Base-by-base conservation (phyloP, 2,888 invertebrate genomes). In the Heliconius ethilla region DNA sequence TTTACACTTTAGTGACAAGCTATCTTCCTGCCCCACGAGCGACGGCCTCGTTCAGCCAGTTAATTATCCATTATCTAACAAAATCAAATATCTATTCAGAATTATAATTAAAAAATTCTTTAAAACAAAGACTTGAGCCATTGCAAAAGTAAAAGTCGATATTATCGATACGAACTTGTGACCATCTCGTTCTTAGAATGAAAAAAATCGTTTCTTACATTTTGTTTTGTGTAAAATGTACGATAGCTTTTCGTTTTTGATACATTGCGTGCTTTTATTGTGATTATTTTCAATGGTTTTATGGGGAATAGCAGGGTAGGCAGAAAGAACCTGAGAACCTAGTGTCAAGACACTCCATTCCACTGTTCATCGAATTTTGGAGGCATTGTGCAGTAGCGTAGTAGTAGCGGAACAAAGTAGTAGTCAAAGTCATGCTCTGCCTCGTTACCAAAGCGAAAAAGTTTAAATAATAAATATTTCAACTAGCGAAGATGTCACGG, bases 121-220 rank as follows among this genome's bases (percentile, higher is more conserved):
- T 73, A 37, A 78, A 78, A 80, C 78, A 80, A 80, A 78, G 75
- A 70, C 78, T 27, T 77, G 75, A 67, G 40, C 40, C 37, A 72
- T 73, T 29, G 73, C 65, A 67, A 80, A 79, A 80, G 79, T 80
- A 78, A 80, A 76, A 78, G 78, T 78, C 66, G 62, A 67, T 69
- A 18, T 76, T 70, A 76, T 76, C 76, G 33, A 45, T 67, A 55
- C 51, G 40, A 51, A 67, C 59, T 67, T 77, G 55, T 67, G 40
- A 73, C 66, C 63, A 77, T 77, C 66, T 77, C 66, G 40, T 73
- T 62, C 73, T 29, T 77, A 69, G 27, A 27, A 69, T 77, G 25
- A 22, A 66, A 77, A 77, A 77, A 25, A 77, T 3, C 3, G 22
- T 22, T 18, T 63, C 27, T 63, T 25, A 63, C 0, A 45, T 27